phyloP scores from a whole-genome alignment of 2,797 vertebrate species.

The Sebastes aleutianus region DNA sequence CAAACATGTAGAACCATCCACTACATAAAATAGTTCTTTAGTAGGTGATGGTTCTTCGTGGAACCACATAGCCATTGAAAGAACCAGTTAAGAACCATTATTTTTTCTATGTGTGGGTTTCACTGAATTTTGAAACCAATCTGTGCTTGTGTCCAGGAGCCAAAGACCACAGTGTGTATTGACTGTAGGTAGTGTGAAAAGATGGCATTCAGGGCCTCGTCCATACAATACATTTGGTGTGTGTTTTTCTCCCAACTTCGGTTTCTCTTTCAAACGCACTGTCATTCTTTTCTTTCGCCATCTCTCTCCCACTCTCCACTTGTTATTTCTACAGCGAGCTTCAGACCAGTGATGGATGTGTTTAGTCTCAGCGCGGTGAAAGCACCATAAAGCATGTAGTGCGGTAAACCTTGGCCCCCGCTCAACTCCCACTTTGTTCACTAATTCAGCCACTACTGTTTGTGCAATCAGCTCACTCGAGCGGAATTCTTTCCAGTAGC shows the following conservation, averaged over 20 bases:
- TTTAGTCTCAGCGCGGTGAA: constrained; percentile 65
- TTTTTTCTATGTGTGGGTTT: neutral
- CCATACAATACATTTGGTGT: neutral
- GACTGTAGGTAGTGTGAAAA: constrained; percentile 23
- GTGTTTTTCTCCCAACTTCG: constrained; percentile 7
- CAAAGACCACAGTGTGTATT: neutral
- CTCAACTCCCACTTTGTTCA: constrained; percentile 33
- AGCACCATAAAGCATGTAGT: constrained; percentile 52
- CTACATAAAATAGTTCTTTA: no score
- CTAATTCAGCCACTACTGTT: constrained; percentile 61
- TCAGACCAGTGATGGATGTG: constrained; percentile 55
- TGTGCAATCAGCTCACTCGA: constrained; percentile 58
- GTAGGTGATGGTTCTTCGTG: no score
- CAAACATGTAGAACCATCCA: no score
- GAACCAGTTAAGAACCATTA: no score
- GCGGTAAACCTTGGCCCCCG: constrained; percentile 32
- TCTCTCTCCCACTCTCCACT: constrained; percentile 14
- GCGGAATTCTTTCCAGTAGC: constrained; percentile 60
- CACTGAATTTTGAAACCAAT: constrained; percentile 13
- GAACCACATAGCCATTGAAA: no score
- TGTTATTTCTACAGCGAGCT: constrained; percentile 47
- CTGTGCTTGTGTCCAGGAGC: neutral
- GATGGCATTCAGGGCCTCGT: constrained; percentile 14
- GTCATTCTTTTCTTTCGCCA: constrained; percentile 29
- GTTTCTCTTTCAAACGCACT: constrained; percentile 11